Conservation (phyloP, 1,140 invertebrate genomes). For the Himalopsyche phryganea region DNA sequence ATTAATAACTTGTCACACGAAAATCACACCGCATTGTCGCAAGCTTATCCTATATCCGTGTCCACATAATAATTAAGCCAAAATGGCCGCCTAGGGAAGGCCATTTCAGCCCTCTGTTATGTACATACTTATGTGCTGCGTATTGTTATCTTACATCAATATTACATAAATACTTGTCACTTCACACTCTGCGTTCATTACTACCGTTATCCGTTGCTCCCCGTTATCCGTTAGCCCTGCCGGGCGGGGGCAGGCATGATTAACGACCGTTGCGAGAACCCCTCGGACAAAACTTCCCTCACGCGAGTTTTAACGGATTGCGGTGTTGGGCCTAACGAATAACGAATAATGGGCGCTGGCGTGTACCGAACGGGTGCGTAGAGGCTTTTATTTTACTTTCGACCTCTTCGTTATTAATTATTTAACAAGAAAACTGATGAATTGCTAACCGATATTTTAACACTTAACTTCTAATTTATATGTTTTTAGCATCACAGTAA, state of each 20-base stretch:
- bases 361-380: not conserved
- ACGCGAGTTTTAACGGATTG: conserved; percentile 34
- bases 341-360: conserved; percentile 19
- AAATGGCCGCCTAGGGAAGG: conserved; percentile 4
- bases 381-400: no score
- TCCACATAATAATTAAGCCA: conserved; percentile 5
- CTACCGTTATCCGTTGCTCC: conserved; percentile 18
- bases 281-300: conserved; percentile 32
- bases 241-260: conserved; percentile 31
- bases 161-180: conserved; percentile 27
- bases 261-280: conserved; percentile 31
- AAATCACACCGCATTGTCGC: no score
- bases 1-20: no score
- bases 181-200: conserved; percentile 24
- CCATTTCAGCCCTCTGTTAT: not conserved
- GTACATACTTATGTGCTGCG: not conserved
- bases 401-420: no score
- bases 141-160: conserved; percentile 25
- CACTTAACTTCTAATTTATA: no score
- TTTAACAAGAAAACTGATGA: no score
- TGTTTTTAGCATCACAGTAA: no score
- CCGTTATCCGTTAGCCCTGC: conserved; percentile 10
- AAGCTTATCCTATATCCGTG: no score
- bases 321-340: conserved; percentile 30
- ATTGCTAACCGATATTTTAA: no score